Evolutionary conservation across 2,888 invertebrate species (phyloP), one percentile per base, ranked within the genome.

Genomic region (Poecilobothrus nobilitatus): DNA sequence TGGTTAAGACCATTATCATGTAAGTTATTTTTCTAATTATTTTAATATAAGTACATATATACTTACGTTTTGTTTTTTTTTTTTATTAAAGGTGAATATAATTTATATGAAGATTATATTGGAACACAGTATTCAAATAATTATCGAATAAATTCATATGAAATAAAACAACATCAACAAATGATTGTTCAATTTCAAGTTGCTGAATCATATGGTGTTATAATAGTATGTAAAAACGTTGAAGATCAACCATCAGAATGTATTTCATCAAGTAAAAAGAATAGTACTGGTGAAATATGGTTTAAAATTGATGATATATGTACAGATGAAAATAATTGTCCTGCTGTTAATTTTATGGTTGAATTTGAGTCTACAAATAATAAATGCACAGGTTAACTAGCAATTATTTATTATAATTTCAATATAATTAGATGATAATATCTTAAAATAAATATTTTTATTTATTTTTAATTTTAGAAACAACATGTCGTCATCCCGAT

Each of bases 401-500:
- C 1, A 9, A 61, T 27, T 27, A 27, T 27, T 27, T 27, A 27
- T 27, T 33, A 18, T 33, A 9, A 64, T 12, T 41, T n/a, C 20
- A 18, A 18, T 37, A 37, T n/a, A n/a, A n/a, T n/a, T n/a, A n/a
- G n/a, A n/a, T n/a, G n/a, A n/a, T n/a, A n/a, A n/a, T n/a, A n/a
- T n/a, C 8, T 53, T 53, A 21, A 63, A 10, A 15, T 44, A 2
- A 66, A 33, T 37, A 20, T 34, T 65, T 64, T 22, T 63, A 66
- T 68, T 65, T 68, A 37, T 33, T 62, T 22, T 70, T 27, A 27
- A 27, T 72, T 71, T 71, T 83, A 89, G 90, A 89, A 81, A 84
- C 84, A 66, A 87, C 88, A 70, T 90, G 90, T 75, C 84, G 86
- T 68, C 84, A 84, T 74, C 88, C 89, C 37, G 85, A 88, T 75